Conservation (phyloP, 2,797 vertebrate species). For the Lacerta viridis region DNA sequence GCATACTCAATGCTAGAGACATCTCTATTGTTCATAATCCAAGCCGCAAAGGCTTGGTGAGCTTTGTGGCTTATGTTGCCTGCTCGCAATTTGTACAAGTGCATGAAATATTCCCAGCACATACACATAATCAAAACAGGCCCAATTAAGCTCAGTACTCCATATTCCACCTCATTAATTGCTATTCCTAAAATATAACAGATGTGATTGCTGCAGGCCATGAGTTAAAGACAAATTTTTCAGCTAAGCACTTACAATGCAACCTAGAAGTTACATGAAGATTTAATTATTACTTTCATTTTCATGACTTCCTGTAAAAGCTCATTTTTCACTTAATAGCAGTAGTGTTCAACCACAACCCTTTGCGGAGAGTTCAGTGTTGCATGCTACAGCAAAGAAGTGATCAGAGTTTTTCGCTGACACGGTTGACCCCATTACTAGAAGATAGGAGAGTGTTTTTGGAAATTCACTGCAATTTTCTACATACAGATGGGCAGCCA, state of each 20-base stretch:
- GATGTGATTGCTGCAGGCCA: slow-evolving; percentile 86
- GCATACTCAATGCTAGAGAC: slow-evolving; percentile 67
- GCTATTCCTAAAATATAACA: slow-evolving; percentile 88
- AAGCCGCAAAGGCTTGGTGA: slow-evolving; percentile 76
- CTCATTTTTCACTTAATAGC: slow-evolving; percentile 79
- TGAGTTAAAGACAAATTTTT: slow-evolving; percentile 83
- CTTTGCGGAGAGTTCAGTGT: slow-evolving; percentile 62
- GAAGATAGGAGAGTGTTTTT: not conserved
- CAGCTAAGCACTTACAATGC: slow-evolving; percentile 82
- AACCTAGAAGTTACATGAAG: slow-evolving; percentile 81
- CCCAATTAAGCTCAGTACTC: slow-evolving; percentile 87
- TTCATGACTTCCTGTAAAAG: slow-evolving; percentile 77
- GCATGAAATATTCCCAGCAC: slow-evolving; percentile 85
- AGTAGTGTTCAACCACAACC: slow-evolving; percentile 62
- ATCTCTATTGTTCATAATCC: slow-evolving; percentile 64
- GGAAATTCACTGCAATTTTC: slow-evolving; percentile 21
- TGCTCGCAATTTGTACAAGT: slow-evolving; percentile 82
- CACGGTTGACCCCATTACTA: slow-evolving; percentile 47
- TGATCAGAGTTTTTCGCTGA: slow-evolving; percentile 58
- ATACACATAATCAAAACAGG: slow-evolving; percentile 88
- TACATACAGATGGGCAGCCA: slow-evolving; percentile 1
- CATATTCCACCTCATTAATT: slow-evolving; percentile 88
- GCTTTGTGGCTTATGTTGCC: slow-evolving; percentile 76
- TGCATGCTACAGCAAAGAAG: slow-evolving; percentile 49
- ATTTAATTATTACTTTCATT: slow-evolving; percentile 85